Evolutionary conservation across 2,888 invertebrate genomes (phyloP).

Genomic region (Amiota minor): DNA sequence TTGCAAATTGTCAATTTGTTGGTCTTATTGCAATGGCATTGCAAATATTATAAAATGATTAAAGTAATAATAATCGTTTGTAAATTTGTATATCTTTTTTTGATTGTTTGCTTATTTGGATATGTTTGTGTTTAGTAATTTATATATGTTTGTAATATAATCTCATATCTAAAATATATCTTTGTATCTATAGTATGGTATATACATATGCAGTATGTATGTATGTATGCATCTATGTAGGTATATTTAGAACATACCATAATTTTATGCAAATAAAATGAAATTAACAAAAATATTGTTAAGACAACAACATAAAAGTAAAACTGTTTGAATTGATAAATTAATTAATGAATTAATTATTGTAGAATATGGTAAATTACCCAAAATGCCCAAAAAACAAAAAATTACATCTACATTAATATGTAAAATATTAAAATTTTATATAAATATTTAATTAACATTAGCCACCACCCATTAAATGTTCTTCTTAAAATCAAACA

Average conservation of each 20-base stretch:
- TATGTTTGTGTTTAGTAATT: no score
- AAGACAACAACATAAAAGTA: background rate
- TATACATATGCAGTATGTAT: no score
- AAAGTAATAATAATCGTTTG: no score
- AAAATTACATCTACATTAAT: background rate
- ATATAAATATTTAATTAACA: slow-evolving; percentile 56
- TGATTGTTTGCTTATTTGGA: no score
- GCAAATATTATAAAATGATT: no score
- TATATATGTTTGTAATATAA: no score
- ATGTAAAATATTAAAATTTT: slow-evolving; percentile 17
- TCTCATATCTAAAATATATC: no score
- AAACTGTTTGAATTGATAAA: background rate
- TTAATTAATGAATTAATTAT: background rate
- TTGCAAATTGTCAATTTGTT: background rate
- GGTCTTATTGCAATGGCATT: background rate
- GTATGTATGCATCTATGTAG: no score
- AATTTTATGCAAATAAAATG: slow-evolving; percentile 2
- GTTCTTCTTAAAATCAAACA: slow-evolving; percentile 32
- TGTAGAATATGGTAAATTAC: background rate
- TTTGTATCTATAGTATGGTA: no score
- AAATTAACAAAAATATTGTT: background rate
- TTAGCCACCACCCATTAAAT: slow-evolving; percentile 36
- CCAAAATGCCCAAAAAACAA: background rate
- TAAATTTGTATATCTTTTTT: no score
- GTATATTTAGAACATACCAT: no score